Conservation (phyloP, 2,113 vertebrate genomes). For the Strix uralensis region DNA sequence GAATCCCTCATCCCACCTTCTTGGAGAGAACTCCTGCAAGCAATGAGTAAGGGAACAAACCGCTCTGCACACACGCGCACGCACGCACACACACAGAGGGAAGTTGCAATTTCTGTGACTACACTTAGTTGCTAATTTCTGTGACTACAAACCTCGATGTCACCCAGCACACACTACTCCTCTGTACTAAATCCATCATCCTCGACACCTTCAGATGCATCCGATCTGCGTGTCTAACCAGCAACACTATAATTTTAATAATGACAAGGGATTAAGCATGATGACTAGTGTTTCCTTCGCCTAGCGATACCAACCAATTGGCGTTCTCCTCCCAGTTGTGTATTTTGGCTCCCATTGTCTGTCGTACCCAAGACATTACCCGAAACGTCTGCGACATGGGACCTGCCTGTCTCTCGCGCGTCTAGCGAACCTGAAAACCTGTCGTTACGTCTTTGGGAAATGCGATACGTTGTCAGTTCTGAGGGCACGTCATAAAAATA, state of each 20-base stretch:
- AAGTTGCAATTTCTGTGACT: neutral
- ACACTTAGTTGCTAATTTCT: constrained; percentile 12
- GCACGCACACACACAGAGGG: neutral
- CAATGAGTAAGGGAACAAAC: neutral
- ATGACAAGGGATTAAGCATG: constrained; percentile 40
- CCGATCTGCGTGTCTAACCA: neutral
- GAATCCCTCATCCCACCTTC: constrained; percentile 9
- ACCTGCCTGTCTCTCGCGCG: neutral
- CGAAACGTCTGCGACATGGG: neutral
- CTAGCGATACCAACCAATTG: neutral
- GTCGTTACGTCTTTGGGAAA: neutral
- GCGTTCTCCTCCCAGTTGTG: neutral
- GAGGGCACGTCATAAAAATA: neutral
- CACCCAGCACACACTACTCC: neutral
- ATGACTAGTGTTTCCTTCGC: constrained; percentile 30
- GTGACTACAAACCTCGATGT: neutral
- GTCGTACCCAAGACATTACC: neutral
- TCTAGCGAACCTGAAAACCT: constrained; percentile 13
- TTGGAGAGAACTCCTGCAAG: neutral
- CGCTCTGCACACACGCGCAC: neutral
- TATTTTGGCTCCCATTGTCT: constrained; percentile 11
- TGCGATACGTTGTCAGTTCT: neutral
- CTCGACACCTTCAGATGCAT: neutral
- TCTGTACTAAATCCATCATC: constrained; percentile 28
- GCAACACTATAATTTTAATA: constrained; percentile 38